Evolutionary conservation across 2,888 invertebrate species (phyloP), one percentile per base, ranked within the genome.

Genomic region (Glyphotaelius pellucidus): DNA sequence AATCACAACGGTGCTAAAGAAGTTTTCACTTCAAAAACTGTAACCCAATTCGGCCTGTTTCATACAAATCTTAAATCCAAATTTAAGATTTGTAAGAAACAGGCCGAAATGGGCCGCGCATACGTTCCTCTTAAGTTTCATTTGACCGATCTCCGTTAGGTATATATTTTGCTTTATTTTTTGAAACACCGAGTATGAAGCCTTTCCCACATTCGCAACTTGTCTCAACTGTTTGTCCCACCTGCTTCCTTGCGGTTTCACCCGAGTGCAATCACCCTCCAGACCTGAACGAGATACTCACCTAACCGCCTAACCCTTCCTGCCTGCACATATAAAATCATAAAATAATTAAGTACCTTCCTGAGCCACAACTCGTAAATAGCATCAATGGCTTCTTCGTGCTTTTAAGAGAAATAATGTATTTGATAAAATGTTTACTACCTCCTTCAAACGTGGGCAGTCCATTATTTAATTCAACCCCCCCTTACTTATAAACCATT

Each of bases 211-310:
- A 67, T 67, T 67, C 25, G 67, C n/a, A 67, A n/a, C 67, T 67
- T 67, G 67, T 67, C 67, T 67, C 25, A 7, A 67, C 25, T 67
- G 67, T 25, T 25, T 67, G 67, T 67, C 25, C 67, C 67, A 67
- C 67, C 67, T 67, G 67, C 67, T 67, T 67, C 67, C 25, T 67
- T 67, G 67, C n/a, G 67, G 67, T 67, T 67, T 67, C 67, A 9
- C 67, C 67, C n/a, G 67, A n/a, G 67, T 67, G 67, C 67, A 67
- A 67, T 67, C 67, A 67, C 67, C 67, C 67, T 67, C 67, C n/a
- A 67, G 25, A 67, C 67, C 67, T 67, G 67, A 67, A 67, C 67
- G 67, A 67, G 67, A 67, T 67, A 67, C 67, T 67, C 19, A 67
- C 67, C 67, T 67, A 52, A 52, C 52, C 52, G 52, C 52, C 52